Evolutionary conservation across 1,140 invertebrate species (phyloP), one percentile per base, ranked within the genome.

Genomic region (Halesus radiatus): DNA sequence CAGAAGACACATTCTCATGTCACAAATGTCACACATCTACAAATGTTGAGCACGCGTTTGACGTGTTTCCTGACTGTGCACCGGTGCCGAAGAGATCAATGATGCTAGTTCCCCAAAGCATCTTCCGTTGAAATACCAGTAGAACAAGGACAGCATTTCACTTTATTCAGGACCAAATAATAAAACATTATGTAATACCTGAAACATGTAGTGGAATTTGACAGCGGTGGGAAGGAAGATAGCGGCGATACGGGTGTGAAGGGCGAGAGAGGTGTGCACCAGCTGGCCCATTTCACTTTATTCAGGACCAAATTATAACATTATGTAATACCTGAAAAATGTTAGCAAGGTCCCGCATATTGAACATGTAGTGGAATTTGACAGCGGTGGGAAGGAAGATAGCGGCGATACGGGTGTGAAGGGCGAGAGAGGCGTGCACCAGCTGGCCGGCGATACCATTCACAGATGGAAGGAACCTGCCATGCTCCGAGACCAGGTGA

Each of bases 341-440:
- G 87, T 98, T 98, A 3, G 96, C 96, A 5, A 98, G 88, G 87
- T 99, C 98, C 81, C 97, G 90, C 45, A 99, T 88, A 88, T 98
- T 99, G 87, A 98, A 98, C 64, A 96, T 91, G 85, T 99, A 99
- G 88, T 98, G 97, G 87, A 98, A 99, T 87, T 98, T 98, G 50
- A 96, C 91, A 8, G 97, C 97, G 0, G 97, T 98, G 4, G 97
- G 97, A 62, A 98, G 88, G 88, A 98, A 98, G 0, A 91, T 92
- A 1, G 91, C 84, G 0, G 92, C 86, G 0, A 98, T 91, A 87
- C 94, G 96, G n/a, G 90, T 88, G 85, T 98, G 97, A 1, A 98
- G 88, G 4, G 88, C 87, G 3, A 98, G 87, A 0, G 96, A 95
- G 3, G 94, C 91, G 18, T 91, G 87, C 0, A 98, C 92, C 15